phyloP scores from a whole-genome alignment of 64 coral and sea anemone genomes.

The Actinia equina region DNA sequence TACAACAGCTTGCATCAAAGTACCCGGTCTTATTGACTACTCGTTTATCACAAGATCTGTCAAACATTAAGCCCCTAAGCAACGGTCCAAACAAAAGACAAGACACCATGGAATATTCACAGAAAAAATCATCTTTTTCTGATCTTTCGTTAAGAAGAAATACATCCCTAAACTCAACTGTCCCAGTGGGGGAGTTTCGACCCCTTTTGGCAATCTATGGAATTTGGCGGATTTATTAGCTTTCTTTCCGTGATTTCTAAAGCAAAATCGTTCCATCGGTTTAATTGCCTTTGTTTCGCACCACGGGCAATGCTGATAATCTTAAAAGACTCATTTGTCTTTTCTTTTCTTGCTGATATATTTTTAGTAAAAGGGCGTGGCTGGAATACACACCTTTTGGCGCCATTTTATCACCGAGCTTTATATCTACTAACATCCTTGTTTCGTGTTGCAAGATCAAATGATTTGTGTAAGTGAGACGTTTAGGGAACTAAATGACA shows the following conservation, averaged over 20 bases:
- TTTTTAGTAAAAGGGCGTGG: not conserved
- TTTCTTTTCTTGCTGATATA: not conserved
- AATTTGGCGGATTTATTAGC: not conserved
- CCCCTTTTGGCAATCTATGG: not conserved
- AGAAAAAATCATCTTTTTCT: not conserved
- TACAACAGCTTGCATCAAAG: conserved; percentile 5
- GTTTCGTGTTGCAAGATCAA: not conserved
- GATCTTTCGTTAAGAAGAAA: not conserved
- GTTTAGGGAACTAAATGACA: not conserved
- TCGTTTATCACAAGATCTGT: conserved; percentile 11
- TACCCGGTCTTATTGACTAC: not conserved
- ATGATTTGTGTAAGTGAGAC: not conserved
- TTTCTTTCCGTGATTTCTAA: conserved; percentile 8
- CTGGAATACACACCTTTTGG: not conserved
- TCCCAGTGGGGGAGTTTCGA: not conserved
- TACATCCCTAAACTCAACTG: not conserved
- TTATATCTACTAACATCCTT: not conserved
- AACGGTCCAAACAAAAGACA: conserved; percentile 7
- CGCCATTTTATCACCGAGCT: not conserved
- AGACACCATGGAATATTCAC: not conserved
- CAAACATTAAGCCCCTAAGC: conserved; percentile 7
- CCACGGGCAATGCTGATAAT: not conserved
- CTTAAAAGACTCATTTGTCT: not conserved
- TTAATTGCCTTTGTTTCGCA: not conserved
- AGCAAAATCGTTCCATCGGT: not conserved